Conservation (phyloP, 2,113 vertebrate species). For the Pterocles burchelli region DNA sequence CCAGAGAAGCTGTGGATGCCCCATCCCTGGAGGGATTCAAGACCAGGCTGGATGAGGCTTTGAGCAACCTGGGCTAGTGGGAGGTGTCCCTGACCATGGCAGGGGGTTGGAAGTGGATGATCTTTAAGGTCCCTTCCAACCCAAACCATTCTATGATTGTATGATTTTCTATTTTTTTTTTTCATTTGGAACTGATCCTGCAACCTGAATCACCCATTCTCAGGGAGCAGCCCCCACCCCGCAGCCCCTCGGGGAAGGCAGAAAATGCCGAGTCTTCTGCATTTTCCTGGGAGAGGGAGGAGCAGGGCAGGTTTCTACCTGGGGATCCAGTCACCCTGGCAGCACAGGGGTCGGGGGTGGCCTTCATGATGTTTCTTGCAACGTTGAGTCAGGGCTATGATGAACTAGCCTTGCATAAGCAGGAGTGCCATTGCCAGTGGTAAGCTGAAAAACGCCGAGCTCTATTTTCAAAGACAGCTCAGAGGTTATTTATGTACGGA, state of each 20-base stretch:
- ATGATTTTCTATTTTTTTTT: neutral
- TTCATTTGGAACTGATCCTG: neutral
- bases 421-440: slow-evolving; percentile 28
- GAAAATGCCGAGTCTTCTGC: slow-evolving; percentile 11
- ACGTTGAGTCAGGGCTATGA: slow-evolving; percentile 42
- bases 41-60: no score
- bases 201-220: neutral
- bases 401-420: slow-evolving; percentile 59
- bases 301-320: slow-evolving; percentile 9
- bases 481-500: slow-evolving; percentile 69
- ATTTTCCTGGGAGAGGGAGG: slow-evolving; percentile 17
- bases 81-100: no score
- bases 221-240: neutral
- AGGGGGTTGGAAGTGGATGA: no score
- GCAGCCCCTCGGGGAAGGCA: neutral
- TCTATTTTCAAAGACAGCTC: slow-evolving; percentile 68
- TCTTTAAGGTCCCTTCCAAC: no score
- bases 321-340: slow-evolving; percentile 3
- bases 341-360: slow-evolving; percentile 27
- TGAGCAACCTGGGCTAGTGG: no score
- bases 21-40: no score
- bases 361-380: slow-evolving; percentile 25
- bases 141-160: no score
- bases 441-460: slow-evolving; percentile 37
- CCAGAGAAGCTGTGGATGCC: no score